A percentile compares a stretch with the other conserved stretches of the same genome.
Evolutionary conservation across 23 tunicate species (phyloP).

Genomic region (Oikopleura dioica): DNA sequence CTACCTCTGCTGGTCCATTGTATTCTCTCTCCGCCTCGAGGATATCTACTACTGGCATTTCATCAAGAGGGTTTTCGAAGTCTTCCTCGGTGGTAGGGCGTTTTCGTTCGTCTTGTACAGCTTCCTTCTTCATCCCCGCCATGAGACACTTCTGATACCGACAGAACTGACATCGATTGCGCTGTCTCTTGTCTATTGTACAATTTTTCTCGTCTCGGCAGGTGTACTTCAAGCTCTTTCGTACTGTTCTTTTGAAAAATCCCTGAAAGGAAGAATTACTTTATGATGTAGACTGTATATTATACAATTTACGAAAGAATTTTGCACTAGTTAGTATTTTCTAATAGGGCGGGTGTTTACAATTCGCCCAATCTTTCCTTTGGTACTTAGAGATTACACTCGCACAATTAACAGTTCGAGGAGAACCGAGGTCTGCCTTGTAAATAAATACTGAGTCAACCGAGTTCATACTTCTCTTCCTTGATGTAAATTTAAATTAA

Average conservation of each 20-base stretch:
- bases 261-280: neutral
- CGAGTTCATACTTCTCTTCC: too few relatives aligned
- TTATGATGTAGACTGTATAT: too few relatives aligned
- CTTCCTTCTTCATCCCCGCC: constrained; percentile 9
- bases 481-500: too few relatives aligned
- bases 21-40: constrained; percentile 7
- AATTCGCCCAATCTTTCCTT: too few relatives aligned
- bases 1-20: neutral
- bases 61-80: constrained; percentile 11
- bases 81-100: neutral
- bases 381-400: too few relatives aligned
- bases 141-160: neutral
- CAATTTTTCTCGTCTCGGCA: neutral
- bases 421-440: too few relatives aligned
- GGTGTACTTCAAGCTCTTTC: neutral
- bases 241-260: constrained; percentile 9
- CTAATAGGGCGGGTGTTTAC: too few relatives aligned
- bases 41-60: constrained; percentile 1
- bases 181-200: constrained; percentile 1
- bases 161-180: constrained; percentile 5
- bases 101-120: constrained; percentile 10
- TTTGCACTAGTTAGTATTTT: too few relatives aligned
- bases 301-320: too few relatives aligned
- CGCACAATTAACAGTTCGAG: too few relatives aligned
- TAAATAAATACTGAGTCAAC: too few relatives aligned